Conservation (phyloP, 2,888 invertebrate genomes). For the Periphyllus acericola region DNA sequence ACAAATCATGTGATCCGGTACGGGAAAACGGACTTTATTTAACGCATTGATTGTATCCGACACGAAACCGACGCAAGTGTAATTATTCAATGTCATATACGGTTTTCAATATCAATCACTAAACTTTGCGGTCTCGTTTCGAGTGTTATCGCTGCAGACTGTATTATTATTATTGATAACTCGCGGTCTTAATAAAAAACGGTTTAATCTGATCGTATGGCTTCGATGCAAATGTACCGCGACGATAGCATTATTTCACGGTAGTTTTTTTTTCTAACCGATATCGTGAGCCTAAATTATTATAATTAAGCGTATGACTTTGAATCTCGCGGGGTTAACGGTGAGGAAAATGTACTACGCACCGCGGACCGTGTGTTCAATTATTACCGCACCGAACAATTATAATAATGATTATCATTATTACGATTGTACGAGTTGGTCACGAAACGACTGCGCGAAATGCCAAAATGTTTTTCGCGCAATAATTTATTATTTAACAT, state of each 20-base stretch:
- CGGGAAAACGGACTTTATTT: background rate
- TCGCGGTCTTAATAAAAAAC: background rate
- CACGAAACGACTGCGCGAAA: too few relatives aligned
- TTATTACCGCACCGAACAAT: background rate
- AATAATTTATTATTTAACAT: too few relatives aligned
- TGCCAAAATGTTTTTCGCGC: too few relatives aligned
- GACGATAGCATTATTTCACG: background rate
- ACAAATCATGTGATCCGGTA: background rate
- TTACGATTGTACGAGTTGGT: too few relatives aligned
- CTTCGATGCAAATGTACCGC: background rate
- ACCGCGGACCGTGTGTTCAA: background rate
- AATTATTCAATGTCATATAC: background rate
- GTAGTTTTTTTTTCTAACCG: background rate
- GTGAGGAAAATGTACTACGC: background rate
- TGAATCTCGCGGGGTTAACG: background rate
- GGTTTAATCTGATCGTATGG: background rate
- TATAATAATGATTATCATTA: too few relatives aligned
- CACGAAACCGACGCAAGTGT: background rate
- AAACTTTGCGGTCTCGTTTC: background rate
- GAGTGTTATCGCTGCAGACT: background rate
- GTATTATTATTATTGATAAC: background rate
- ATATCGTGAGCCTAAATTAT: background rate
- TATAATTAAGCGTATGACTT: background rate
- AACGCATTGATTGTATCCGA: background rate
- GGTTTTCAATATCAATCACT: background rate